Evolutionary conservation across 2,113 vertebrate species (phyloP).

Genomic region (Macroglossus sobrinus): DNA sequence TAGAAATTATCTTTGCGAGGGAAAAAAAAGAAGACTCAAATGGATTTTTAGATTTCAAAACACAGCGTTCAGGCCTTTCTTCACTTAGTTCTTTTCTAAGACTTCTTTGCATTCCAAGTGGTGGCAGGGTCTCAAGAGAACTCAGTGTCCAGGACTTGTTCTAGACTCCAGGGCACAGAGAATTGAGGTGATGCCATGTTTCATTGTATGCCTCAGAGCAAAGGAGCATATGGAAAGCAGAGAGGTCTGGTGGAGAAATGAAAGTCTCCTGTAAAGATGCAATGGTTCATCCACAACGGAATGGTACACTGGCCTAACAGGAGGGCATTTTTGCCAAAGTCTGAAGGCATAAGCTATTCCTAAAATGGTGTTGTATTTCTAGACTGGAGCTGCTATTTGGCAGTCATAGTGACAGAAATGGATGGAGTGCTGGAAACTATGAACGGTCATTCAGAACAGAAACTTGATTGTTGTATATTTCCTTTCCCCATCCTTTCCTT

Average conservation of each 20-base stretch:
- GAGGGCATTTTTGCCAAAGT: not conserved
- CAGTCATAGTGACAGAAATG: slow-evolving; percentile 36
- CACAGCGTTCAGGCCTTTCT: not conserved
- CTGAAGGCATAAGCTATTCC: slow-evolving; percentile 31
- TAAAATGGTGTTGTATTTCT: slow-evolving; percentile 45
- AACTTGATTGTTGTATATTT: not conserved
- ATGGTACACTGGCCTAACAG: not conserved
- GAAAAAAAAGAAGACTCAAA: not conserved
- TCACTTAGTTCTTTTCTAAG: not conserved
- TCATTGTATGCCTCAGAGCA: not conserved
- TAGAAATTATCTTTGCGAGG: not conserved
- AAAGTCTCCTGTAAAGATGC: not conserved
- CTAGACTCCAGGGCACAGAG: not conserved
- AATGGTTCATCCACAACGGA: not conserved
- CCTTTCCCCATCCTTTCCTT: not conserved
- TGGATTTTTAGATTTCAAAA: not conserved
- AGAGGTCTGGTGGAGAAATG: not conserved
- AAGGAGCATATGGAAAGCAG: not conserved
- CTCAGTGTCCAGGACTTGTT: not conserved
- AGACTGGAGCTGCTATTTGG: not conserved
- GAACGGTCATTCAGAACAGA: not conserved
- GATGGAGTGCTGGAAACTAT: slow-evolving; percentile 33
- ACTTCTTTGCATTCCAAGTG: not conserved
- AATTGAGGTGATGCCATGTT: not conserved
- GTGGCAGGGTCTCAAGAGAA: not conserved